Evolutionary conservation across 2,888 invertebrate species (phyloP).

Genomic region (Nemapogon koenigi): DNA sequence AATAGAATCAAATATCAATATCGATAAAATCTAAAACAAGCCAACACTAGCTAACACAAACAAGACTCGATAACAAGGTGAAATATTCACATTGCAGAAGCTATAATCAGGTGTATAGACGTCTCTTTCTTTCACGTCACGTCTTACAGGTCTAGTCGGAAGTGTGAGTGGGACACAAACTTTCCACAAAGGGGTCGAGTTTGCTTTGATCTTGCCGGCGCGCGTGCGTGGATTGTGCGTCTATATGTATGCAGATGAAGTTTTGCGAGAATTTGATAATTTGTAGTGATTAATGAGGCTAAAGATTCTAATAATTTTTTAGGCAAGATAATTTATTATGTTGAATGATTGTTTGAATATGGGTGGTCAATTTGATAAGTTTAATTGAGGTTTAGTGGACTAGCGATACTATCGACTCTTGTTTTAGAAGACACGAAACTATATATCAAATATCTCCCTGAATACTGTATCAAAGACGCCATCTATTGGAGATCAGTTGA

Average conservation of each 20-base stretch:
- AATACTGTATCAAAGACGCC: too few relatives aligned
- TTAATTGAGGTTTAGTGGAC: too few relatives aligned
- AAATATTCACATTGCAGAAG: constrained; percentile 61
- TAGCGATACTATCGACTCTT: too few relatives aligned
- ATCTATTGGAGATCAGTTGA: too few relatives aligned
- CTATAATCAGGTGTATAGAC: constrained; percentile 45
- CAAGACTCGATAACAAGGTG: constrained; percentile 65
- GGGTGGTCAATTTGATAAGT: too few relatives aligned
- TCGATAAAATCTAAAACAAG: constrained; percentile 38
- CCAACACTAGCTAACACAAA: constrained; percentile 59
- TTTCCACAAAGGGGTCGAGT: constrained; percentile 57
- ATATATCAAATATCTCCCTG: too few relatives aligned
- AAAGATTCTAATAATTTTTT: too few relatives aligned
- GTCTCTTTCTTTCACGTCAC: constrained; percentile 33
- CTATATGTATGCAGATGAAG: constrained; percentile 54
- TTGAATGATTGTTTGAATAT: too few relatives aligned
- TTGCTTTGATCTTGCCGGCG: constrained; percentile 60
- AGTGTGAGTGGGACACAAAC: constrained; percentile 52
- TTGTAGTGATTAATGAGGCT: constrained; percentile 54
- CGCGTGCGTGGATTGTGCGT: constrained; percentile 46
- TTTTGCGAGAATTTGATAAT: constrained; percentile 57
- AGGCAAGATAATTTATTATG: too few relatives aligned
- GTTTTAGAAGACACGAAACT: too few relatives aligned
- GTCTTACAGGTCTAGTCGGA: constrained; percentile 23
- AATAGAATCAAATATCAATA: constrained; percentile 16